Evolutionary conservation across 2,113 vertebrate species (phyloP).

Genomic region (Megaceryle maxima): DNA sequence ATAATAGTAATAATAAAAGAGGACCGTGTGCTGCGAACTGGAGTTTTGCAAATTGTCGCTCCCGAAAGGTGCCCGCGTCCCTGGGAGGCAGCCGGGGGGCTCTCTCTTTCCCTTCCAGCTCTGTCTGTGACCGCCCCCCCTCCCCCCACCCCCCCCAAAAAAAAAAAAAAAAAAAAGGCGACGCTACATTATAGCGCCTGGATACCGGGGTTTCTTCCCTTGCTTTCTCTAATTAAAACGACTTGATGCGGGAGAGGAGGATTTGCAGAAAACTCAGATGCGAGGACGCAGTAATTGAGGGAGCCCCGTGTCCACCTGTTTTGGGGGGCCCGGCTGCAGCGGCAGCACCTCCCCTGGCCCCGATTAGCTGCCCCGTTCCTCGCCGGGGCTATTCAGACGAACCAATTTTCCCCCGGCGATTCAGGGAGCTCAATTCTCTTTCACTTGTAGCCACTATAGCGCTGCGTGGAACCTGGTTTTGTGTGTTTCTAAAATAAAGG

Average conservation of each 20-base stretch:
- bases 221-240: constrained; percentile 25
- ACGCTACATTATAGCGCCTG: background rate
- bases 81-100: background rate
- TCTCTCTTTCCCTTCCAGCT: background rate
- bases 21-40: background rate
- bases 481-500: constrained; percentile 89
- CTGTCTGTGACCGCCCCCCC: background rate
- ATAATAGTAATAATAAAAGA: background rate
- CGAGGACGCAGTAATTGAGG: constrained; percentile 81
- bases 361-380: constrained; percentile 86
- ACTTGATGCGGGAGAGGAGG: constrained; percentile 42
- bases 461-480: constrained; percentile 95
- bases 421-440: constrained; percentile 87
- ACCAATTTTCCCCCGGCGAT: constrained; percentile 87
- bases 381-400: constrained; percentile 84
- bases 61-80: background rate
- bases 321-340: constrained; percentile 80
- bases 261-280: constrained; percentile 69
- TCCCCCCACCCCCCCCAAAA: background rate
- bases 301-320: constrained; percentile 88
- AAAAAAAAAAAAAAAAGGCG: background rate
- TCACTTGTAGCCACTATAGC: constrained; percentile 93
- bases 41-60: background rate
- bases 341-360: constrained; percentile 84
- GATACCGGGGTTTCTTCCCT: background rate